A percentile compares a stretch with the other conserved stretches of the same genome.
phyloP scores from a whole-genome alignment of 1,140 invertebrate species.

The Chelonus insularis region DNA sequence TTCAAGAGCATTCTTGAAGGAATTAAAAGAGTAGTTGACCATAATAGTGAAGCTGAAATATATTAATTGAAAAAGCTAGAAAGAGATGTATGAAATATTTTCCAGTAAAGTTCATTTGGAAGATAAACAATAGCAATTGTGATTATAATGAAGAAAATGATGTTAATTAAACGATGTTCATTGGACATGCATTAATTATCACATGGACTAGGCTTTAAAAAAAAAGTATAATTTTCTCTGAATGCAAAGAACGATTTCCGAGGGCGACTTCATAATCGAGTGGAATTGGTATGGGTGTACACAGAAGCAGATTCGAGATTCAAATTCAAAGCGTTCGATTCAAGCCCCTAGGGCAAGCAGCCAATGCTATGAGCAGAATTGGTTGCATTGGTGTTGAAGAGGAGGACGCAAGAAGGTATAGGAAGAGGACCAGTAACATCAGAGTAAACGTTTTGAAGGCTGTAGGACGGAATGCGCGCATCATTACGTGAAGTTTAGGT shows the following conservation, averaged over 20 bases:
- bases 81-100: too few species aligned
- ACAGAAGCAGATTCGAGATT: neutral
- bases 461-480: constrained; percentile 13
- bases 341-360: neutral
- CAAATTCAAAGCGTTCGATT: constrained; percentile 9
- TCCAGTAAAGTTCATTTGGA: too few species aligned
- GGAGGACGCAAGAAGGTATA: neutral
- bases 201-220: neutral
- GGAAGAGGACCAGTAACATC: neutral
- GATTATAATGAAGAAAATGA: too few species aligned
- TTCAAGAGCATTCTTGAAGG: too few species aligned
- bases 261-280: neutral
- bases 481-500: constrained; percentile 52
- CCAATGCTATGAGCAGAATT: constrained; percentile 3
- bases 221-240: neutral
- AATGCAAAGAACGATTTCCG: neutral
- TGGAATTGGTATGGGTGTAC: neutral
- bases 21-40: too few species aligned
- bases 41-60: too few species aligned
- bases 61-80: too few species aligned
- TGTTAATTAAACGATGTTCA: too few species aligned
- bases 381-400: neutral
- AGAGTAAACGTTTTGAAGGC: neutral
- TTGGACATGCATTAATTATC: neutral
- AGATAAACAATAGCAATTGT: too few species aligned